Base-by-base conservation (phyloP, 2,888 invertebrate genomes). In the Cosmia trapezina region DNA sequence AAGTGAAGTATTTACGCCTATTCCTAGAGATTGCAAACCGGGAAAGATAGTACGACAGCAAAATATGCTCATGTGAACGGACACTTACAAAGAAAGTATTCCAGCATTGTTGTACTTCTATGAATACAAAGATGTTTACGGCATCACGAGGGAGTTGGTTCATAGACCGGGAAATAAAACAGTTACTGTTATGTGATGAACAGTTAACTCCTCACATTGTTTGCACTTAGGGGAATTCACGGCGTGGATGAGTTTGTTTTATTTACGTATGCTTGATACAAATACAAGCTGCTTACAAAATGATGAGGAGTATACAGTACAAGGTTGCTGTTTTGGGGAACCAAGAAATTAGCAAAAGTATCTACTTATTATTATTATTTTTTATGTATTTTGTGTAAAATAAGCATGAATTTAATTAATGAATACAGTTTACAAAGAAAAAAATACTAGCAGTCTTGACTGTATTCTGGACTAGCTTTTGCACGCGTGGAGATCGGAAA, bases 41-140 rank as follows among this genome's bases (percentile, higher is more conserved):
- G 12, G 6, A 62, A 62, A 41, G 1, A 53, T 62, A 47, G 61
- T 19, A 19, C 8, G 12, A 45, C 49, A 37, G n/a, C 57, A 43
- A 37, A 81, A 51, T 41, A 1, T 0, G 56, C 11, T 33, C 60
- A 56, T 83, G 76, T 69, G 17, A 17, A 11, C 4, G 8, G 11
- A 33, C 63, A 78, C 64, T 86, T 63, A 77, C 9, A 62, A 56
- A 61, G 79, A 77, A 86, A 84, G 74, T 79, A 51, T 67, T 73
- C 67, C 59, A 37, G 67, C 67, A 51, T 53, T 67, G 68, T 65
- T 65, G 49, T 49, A 41, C 43, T 53, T 47, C 43, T 59, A 72
- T 79, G 70, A 74, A 86, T 84, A 84, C 83, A 81, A 86, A 81
- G 63, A 62, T 73, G 76, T 69, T 66, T 62, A 63, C 68, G 61